Evolutionary conservation across 2,888 invertebrate genomes (phyloP), one percentile per base, ranked within the genome.

Genomic region (Boloria selene): DNA sequence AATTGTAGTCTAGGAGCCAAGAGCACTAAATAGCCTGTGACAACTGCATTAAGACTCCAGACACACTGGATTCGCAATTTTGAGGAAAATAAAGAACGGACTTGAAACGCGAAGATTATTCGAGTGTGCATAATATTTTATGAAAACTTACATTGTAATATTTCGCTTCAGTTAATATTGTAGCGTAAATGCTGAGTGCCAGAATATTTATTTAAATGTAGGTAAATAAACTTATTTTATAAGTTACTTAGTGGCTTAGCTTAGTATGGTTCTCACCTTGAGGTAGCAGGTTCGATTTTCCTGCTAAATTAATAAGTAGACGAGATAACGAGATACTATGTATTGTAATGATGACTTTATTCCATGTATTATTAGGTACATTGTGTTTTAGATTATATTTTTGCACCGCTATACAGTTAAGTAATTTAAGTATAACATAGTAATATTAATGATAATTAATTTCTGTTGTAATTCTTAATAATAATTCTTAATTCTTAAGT

Each of bases 11-110:
- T 72, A 65, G 68, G 71, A 75, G 75, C 70, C 75, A 72, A 70
- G 71, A 64, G 72, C 71, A 73, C 72, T 77, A 75, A 76, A 77
- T 72, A 77, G 76, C 72, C 72, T 73, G 72, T 74, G 76, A 77
- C 76, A 76, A 73, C 72, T 72, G 72, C 75, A 75, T 72, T 74
- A 71, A 71, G 74, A 70, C 60, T 63, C 56, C 70, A 63, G 59
- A 65, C 70, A 67, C 60, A 67, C 64, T 62, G 67, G 70, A 49
- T 67, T 62, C 67, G 62, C 67, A 63, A 67, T 67, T 70, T 63
- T 67, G 61, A 60, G 65, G 59, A 56, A 65, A 66, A 64, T 58
- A 61, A 61, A 64, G 45, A 52, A 58, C 31, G 31, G 1, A 26
- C 26, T 17, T 13, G 58, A 47, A 58, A 56, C 44, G 63, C 42